phyloP scores from a whole-genome alignment of 2,888 invertebrate genomes.

The Leucophenga montana region DNA sequence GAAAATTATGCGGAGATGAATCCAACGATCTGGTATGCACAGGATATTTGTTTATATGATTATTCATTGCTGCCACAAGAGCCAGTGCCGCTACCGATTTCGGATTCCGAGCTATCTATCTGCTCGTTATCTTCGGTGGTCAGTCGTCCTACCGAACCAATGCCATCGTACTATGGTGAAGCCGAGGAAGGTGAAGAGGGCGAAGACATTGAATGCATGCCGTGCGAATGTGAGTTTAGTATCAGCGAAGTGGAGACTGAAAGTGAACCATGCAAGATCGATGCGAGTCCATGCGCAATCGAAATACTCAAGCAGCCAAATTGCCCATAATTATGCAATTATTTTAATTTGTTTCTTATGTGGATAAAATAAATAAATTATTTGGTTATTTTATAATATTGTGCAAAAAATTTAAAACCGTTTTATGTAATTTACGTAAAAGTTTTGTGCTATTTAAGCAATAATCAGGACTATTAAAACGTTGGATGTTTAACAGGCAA shows the following conservation, averaged over 20 bases:
- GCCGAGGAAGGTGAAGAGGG: constrained; percentile 57
- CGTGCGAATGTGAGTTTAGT: constrained; percentile 59
- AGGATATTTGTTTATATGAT: constrained; percentile 80
- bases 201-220: constrained; percentile 59
- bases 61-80: constrained; percentile 81
- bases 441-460: too few relatives aligned
- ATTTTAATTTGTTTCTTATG: background rate
- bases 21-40: constrained; percentile 80
- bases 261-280: constrained; percentile 51
- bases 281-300: constrained; percentile 60
- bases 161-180: constrained; percentile 50
- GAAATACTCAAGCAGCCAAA: constrained; percentile 57
- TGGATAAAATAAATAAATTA: background rate
- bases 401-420: background rate
- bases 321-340: constrained; percentile 34
- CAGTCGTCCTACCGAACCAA: constrained; percentile 48
- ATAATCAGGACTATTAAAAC: too few relatives aligned
- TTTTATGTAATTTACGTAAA: background rate
- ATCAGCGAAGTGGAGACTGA: constrained; percentile 56
- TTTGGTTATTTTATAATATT: background rate
- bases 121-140: constrained; percentile 62
- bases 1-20: constrained; percentile 64
- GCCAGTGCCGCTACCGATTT: constrained; percentile 79
- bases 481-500: too few relatives aligned
- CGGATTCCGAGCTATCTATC: constrained; percentile 75